Conservation (phyloP, 2,888 invertebrate species). For the Scaptomyza parva region DNA sequence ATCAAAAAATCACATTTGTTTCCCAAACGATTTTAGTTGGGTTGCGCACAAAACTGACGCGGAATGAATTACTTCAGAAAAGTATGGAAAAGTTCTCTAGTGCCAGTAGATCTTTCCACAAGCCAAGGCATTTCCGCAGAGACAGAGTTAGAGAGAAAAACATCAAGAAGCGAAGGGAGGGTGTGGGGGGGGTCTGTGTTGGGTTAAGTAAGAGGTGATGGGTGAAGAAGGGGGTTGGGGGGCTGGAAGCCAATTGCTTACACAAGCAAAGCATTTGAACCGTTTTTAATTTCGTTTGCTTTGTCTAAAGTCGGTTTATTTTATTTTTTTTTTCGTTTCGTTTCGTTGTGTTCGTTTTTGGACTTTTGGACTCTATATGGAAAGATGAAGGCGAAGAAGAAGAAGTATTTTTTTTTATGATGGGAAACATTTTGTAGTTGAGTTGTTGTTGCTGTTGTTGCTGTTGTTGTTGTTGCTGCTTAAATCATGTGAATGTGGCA, state of each 20-base stretch:
- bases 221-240: neutral
- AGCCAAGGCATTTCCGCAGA: conserved; percentile 51
- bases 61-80: neutral
- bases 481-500: conserved; percentile 77
- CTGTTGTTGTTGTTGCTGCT: conserved; percentile 63
- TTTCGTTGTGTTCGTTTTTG: conserved; percentile 37
- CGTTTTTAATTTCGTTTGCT: conserved; percentile 78
- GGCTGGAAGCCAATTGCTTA: conserved; percentile 62
- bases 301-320: conserved; percentile 63
- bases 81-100: conserved; percentile 17
- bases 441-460: conserved; percentile 47
- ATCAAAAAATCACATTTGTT: conserved; percentile 35
- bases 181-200: neutral
- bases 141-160: neutral
- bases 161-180: neutral
- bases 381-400: conserved; percentile 45
- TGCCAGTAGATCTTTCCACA: too few relatives aligned
- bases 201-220: neutral
- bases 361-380: conserved; percentile 59
- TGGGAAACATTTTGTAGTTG: conserved; percentile 72
- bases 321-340: conserved; percentile 29
- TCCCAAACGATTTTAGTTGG: conserved; percentile 14
- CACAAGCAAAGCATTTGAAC: conserved; percentile 71
- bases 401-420: conserved; percentile 71
- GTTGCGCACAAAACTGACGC: conserved; percentile 4